Base-by-base conservation (phyloP, 2,888 invertebrate species). In the Clepsis dumicolana region DNA sequence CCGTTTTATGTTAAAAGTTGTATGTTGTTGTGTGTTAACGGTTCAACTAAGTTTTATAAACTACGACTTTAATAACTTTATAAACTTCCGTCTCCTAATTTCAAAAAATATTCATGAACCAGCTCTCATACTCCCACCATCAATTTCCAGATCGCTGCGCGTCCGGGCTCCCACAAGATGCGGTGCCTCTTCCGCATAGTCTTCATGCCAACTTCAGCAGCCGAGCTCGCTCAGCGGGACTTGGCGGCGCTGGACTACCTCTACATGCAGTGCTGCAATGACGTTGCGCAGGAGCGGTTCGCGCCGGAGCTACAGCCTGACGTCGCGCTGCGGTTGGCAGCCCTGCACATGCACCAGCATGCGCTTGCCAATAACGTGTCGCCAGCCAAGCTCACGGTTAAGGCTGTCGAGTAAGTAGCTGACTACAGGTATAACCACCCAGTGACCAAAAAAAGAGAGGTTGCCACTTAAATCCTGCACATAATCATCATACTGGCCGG, bases 241-340 rank as follows among this genome's bases (percentile, higher is more conserved):
- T 94, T 97, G 14, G 96, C 96, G 21, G 97, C 98, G 0, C 95
- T 98, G 78, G 98, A 98, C 89, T 98, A 98, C 88, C 94, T 98
- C 38, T 98, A 97, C 90, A 95, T 96, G 85, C 98, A 98, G 92
- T 98, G 98, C 88, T 98, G 98, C 86, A 98, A 98, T 85, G 98
- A 98, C 89, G 98, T 98, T 14, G 97, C 98, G 0, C 97, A 98
- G 82, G 98, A 98, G 81, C 88, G 98, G 70, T 98, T 98, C 85
- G 96, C 98, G 0, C 97, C 98, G 0, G 98, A 98, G 82, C 94
- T 98, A 75, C 87, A 88, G 73, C 97, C 98, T 50, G 98, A 98
- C 77, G 96, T 97, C 21, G 98, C 98, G 24, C 86, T 98, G 71
- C 94, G 98, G 60, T 90, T 98, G 77, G 98, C 98, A 0, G 98